These are phyloP conservation scores for Cladopsammia gracilis DNA, from an alignment of 64 coral and sea anemone species.

Conservation along the genomic window DNA sequence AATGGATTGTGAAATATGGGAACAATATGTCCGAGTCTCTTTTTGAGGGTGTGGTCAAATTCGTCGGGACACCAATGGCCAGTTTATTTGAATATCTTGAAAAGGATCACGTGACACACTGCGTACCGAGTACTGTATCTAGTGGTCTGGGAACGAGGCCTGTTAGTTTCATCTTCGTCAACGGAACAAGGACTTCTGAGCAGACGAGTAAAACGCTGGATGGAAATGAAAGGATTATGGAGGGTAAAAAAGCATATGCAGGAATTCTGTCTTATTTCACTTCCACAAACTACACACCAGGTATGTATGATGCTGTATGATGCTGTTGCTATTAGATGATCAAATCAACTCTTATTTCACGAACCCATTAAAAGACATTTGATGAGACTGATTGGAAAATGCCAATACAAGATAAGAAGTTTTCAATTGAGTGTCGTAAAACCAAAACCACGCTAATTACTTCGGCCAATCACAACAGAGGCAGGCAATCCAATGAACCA, in stretches of 20 bases:
- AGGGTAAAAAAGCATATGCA: slow-evolving; percentile 48
- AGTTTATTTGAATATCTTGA: slow-evolving; percentile 48
- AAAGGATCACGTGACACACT: slow-evolving; percentile 58
- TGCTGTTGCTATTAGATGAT: neutral
- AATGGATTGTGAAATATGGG: slow-evolving; percentile 49
- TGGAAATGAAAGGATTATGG: slow-evolving; percentile 40
- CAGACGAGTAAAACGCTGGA: slow-evolving; percentile 22
- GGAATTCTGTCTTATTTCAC: slow-evolving; percentile 62
- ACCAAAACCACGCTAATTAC: no score
- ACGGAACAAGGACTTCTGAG: slow-evolving; percentile 54
- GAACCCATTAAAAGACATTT: no score
- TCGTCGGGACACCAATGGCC: slow-evolving; percentile 50
- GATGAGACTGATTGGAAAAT: no score
- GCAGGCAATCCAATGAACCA: no score
- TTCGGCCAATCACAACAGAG: no score
- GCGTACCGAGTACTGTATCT: slow-evolving; percentile 56
- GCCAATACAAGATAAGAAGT: no score
- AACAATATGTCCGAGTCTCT: slow-evolving; percentile 25
- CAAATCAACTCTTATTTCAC: no score
- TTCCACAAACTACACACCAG: slow-evolving; percentile 51
- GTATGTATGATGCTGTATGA: neutral
- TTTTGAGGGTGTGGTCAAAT: neutral
- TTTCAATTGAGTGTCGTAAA: no score
- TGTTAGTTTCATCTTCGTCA: slow-evolving; percentile 47
- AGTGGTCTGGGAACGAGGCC: slow-evolving; percentile 68